These are phyloP conservation scores for Mesitornis unicolor DNA, from an alignment of 2,113 vertebrate species.

Conservation along the genomic window DNA sequence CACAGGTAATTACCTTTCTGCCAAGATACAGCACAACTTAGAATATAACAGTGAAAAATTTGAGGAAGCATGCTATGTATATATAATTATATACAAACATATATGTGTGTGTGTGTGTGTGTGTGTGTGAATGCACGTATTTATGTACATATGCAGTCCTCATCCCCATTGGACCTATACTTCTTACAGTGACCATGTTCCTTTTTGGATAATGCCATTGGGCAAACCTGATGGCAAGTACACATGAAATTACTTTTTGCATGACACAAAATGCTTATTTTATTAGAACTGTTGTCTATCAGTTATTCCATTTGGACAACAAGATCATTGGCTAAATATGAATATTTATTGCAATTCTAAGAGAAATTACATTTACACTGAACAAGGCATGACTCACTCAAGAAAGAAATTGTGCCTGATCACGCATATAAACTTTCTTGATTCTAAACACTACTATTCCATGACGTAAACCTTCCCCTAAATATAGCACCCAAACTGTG, in stretches of 20 bases:
- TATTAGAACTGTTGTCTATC: neutral
- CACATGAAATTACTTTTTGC: neutral
- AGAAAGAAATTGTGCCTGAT: constrained; percentile 18
- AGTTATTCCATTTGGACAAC: neutral
- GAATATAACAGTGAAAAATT: neutral
- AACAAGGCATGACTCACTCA: neutral
- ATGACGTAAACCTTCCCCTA: neutral
- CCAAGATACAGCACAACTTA: neutral
- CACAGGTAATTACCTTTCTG: neutral
- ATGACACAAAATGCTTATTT: neutral
- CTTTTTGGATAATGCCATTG: neutral
- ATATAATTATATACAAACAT: neutral
- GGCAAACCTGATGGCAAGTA: neutral
- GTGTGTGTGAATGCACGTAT: neutral
- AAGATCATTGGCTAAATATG: neutral
- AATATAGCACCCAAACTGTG: neutral
- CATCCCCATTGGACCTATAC: neutral
- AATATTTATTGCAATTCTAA: neutral
- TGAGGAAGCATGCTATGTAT: neutral
- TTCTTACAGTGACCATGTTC: neutral
- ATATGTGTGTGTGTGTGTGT: neutral
- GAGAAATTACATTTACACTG: neutral
- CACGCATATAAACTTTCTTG: constrained; percentile 12
- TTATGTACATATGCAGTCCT: neutral
- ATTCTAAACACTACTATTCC: neutral